Evolutionary conservation across 2,113 vertebrate species (phyloP).

Genomic region (Tringa solitaria): DNA sequence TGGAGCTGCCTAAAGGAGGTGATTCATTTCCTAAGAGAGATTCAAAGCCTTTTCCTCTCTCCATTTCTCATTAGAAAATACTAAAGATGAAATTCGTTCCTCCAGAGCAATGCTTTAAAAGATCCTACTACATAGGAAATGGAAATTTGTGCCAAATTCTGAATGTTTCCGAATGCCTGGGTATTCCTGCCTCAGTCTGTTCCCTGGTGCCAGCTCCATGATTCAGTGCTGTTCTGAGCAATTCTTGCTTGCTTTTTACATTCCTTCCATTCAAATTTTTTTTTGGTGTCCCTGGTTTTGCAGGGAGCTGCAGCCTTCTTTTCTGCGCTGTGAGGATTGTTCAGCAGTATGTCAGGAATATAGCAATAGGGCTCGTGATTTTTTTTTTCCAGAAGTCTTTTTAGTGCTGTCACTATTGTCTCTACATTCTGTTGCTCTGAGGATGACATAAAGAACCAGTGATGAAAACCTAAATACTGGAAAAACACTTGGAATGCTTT

Average conservation of each 20-base stretch:
- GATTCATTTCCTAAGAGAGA: neutral
- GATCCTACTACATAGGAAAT: neutral
- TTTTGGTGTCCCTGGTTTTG: neutral
- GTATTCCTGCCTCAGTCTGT: neutral
- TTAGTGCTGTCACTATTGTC: neutral
- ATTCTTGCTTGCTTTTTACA: neutral
- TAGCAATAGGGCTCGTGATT: neutral
- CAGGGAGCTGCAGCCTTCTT: neutral
- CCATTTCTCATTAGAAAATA: neutral
- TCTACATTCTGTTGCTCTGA: neutral
- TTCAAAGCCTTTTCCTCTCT: neutral
- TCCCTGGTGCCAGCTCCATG: neutral
- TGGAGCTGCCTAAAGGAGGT: neutral
- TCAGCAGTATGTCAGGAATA: neutral
- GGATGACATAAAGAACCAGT: neutral
- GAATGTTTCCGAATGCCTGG: rapidly evolving
- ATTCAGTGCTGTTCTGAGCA: neutral
- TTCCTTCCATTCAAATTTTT: neutral
- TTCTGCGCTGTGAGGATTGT: neutral
- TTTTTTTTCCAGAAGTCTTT: neutral
- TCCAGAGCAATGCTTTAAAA: neutral
- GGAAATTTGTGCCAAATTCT: neutral
- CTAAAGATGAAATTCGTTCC: neutral
- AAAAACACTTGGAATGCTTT: neutral
- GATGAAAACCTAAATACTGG: neutral